Evolutionary conservation across 2,113 vertebrate genomes (phyloP), one percentile per base, ranked within the genome.

Genomic region (Stigmatopora nigra): DNA sequence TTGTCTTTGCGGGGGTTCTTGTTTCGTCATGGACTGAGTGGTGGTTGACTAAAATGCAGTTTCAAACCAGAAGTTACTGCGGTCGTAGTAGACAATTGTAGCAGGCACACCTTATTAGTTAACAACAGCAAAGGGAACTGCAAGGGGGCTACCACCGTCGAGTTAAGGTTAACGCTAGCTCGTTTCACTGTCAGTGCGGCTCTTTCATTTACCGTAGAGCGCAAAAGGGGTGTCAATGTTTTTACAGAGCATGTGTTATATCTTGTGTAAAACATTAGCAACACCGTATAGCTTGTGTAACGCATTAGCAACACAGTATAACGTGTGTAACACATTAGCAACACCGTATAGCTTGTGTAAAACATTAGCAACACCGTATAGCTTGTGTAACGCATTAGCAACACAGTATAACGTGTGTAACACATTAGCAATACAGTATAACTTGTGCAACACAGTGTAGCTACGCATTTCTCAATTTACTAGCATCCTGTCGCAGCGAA

Each of bases 1-100:
- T 76, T 76, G 82, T 84, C 85, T 75, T 76, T 82, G 85, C 77
- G 81, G 83, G 45, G 66, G 36, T 66, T 45, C 59, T 61, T 20
- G 69, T 70, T 67, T 64, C 75, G 78, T 72, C 78, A 70, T 69
- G 69, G 70, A 72, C 44, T 70, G 61, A 58, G 61, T 2, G 63
- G 64, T 69, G 73, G 69, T 77, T 64, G 49, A 63, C 10, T 11
- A 47, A 52, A 45, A 46, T 31, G 51, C 57, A 17, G 15, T 16
- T 46, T 2, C 5, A 9, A 13, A 17, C 9, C 38, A 22, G 7
- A 65, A 12, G 12, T 53, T 44, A 56, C 73, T 55, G 71, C 47
- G n/a, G 22, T 20, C 15, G 15, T 22, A 31, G 19, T 4, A 35
- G 6, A n/a, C 17, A 3, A 16, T 1, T 2, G 4, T 44, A 35